Evolutionary conservation across 1,140 invertebrate genomes (phyloP).

Genomic region (Stegodyphus mimosarum): DNA sequence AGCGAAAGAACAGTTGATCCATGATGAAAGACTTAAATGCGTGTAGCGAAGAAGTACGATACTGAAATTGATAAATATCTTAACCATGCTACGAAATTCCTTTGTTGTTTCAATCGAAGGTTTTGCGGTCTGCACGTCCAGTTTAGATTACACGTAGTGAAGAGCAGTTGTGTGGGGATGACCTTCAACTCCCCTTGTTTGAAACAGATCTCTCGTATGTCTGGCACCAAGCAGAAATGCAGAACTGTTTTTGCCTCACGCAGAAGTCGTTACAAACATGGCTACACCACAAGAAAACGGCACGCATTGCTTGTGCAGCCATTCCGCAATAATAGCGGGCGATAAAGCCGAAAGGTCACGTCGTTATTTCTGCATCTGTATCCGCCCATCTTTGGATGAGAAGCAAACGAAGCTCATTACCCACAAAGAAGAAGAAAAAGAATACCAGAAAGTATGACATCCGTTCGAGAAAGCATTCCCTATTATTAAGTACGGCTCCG

Average conservation of each 20-base stretch:
- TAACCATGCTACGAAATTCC: too few relatives aligned
- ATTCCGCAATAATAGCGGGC: neutral
- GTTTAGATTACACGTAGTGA: too few relatives aligned
- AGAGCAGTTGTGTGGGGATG: too few relatives aligned
- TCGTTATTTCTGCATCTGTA: constrained; percentile 55
- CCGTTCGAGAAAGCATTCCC: constrained; percentile 31
- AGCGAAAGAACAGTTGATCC: too few relatives aligned
- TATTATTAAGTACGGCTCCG: constrained; percentile 48
- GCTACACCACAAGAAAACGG: constrained; percentile 18
- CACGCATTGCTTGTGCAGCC: constrained; percentile 6
- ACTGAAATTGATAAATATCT: too few relatives aligned
- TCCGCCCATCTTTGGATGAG: constrained; percentile 35
- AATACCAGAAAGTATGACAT: constrained; percentile 57
- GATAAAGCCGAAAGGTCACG: constrained; percentile 28
- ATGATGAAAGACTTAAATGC: too few relatives aligned
- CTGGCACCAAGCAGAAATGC: too few relatives aligned
- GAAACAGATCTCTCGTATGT: too few relatives aligned
- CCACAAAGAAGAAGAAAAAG: constrained; percentile 29
- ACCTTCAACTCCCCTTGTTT: too few relatives aligned
- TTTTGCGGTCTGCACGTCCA: too few relatives aligned
- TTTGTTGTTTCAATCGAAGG: too few relatives aligned
- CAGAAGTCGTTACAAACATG: constrained; percentile 46
- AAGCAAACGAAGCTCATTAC: constrained; percentile 47
- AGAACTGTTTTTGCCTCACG: constrained; percentile 20
- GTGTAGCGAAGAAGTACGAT: too few relatives aligned